Evolutionary conservation across 2,888 invertebrate genomes (phyloP).

Genomic region (Nebria salina): DNA sequence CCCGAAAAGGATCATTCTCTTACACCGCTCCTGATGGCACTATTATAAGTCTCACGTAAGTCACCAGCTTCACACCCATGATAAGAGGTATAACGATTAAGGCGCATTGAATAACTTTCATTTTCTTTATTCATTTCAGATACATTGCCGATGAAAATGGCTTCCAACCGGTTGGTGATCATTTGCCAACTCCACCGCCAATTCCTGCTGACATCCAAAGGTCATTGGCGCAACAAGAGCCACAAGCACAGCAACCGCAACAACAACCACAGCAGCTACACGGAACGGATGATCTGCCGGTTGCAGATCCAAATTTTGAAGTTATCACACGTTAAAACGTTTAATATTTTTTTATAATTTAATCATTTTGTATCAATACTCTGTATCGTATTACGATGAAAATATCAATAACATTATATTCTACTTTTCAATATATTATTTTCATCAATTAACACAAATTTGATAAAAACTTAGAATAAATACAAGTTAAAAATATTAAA

Average conservation of each 20-base stretch:
- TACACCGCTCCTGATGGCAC: constrained; percentile 78
- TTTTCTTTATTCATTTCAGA: constrained; percentile 55
- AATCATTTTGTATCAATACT: not conserved
- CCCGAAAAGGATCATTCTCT: constrained; percentile 74
- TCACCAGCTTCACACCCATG: constrained; percentile 15
- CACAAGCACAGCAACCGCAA: constrained; percentile 47
- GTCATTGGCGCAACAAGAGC: constrained; percentile 43
- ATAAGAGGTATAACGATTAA: not conserved
- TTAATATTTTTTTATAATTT: not conserved
- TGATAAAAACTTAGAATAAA: no score
- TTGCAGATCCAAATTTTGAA: constrained; percentile 13
- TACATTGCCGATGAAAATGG: constrained; percentile 80
- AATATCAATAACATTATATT: not conserved
- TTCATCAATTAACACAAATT: not conserved
- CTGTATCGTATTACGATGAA: constrained; percentile 5
- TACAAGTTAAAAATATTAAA: no score
- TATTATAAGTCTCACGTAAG: constrained; percentile 69
- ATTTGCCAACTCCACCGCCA: constrained; percentile 68
- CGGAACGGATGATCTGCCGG: constrained; percentile 3
- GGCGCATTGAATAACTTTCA: not conserved
- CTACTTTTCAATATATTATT: not conserved
- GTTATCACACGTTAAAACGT: not conserved
- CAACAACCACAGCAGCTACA: constrained; percentile 48
- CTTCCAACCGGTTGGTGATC: constrained; percentile 74
- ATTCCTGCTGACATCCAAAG: constrained; percentile 56